A percentile compares a stretch with the other conserved stretches of the same genome.
These are phyloP conservation scores for Pygoscelis antarcticus DNA, from an alignment of 2,113 vertebrate genomes.

Conservation along the genomic window DNA sequence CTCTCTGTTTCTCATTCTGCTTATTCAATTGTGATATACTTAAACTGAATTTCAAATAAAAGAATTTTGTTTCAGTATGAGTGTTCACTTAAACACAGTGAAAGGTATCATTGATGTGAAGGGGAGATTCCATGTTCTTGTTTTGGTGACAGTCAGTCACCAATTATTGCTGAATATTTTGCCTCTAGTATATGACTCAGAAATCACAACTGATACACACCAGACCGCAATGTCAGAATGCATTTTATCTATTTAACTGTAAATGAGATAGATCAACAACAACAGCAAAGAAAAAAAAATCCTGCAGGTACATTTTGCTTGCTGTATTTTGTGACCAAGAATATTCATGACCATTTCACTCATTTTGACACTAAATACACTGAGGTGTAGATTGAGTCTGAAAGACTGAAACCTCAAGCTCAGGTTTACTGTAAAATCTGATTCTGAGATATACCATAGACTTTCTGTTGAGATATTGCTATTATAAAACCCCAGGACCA, in stretches of 20 bases:
- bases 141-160: not conserved
- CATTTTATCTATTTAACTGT: not conserved
- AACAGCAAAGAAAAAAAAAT: not conserved
- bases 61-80: not conserved
- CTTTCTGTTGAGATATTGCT: not conserved
- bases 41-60: not conserved
- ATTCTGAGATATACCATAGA: not conserved
- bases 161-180: not conserved
- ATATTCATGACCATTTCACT: not conserved
- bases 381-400: not conserved
- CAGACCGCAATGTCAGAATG: not conserved
- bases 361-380: not conserved
- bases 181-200: not conserved
- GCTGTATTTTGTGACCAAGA: not conserved
- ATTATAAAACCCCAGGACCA: not conserved
- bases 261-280: not conserved
- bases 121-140: not conserved
- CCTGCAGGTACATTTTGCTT: not conserved
- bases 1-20: not conserved
- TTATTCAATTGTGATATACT: not conserved
- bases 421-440: not conserved
- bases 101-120: not conserved
- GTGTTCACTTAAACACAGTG: not conserved
- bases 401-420: not conserved
- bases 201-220: not conserved